Percentiles rank a stretch among this genome's conserved stretches.
phyloP scores from a whole-genome alignment of 2,888 invertebrate genomes.

The Itoplectis maculator region DNA sequence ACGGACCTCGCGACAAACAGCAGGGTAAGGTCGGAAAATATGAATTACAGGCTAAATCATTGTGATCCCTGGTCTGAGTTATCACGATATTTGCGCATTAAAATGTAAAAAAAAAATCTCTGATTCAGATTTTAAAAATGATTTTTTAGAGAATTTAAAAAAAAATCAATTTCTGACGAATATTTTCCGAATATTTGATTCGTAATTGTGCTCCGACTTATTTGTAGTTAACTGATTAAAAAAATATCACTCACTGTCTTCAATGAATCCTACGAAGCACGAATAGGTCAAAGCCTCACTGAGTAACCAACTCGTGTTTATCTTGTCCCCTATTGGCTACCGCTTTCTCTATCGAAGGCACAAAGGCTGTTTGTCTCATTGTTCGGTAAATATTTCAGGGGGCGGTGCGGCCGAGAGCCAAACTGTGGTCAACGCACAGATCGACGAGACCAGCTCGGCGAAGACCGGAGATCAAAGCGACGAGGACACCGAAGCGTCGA shows the following conservation, averaged over 20 bases:
- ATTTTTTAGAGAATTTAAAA: too few species aligned
- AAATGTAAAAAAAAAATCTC: too few species aligned
- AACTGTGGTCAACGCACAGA: slow-evolving; percentile 13
- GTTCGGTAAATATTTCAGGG: slow-evolving; percentile 46
- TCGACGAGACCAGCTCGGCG: slow-evolving; percentile 27
- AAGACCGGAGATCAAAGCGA: slow-evolving; percentile 32
- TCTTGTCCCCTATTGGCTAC: not conserved
- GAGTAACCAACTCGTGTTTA: not conserved
- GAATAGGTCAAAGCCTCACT: not conserved
- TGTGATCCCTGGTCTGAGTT: not conserved
- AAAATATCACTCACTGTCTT: not conserved
- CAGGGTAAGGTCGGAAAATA: slow-evolving; percentile 65
- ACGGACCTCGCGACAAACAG: slow-evolving; percentile 65
- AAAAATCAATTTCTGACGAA: too few species aligned
- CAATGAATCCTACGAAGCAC: not conserved
- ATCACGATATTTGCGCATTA: too few species aligned
- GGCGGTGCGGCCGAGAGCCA: slow-evolving; percentile 52
- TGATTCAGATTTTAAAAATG: too few species aligned
- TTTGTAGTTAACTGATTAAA: too few species aligned
- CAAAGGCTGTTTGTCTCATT: not conserved
- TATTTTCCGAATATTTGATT: too few species aligned
- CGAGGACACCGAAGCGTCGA: slow-evolving; percentile 8
- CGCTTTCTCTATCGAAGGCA: not conserved
- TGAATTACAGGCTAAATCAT: not conserved
- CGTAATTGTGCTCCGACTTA: too few species aligned